These are phyloP conservation scores for Anoplius nigerrimus DNA, from an alignment of 2,888 invertebrate species.

Conservation along the genomic window DNA sequence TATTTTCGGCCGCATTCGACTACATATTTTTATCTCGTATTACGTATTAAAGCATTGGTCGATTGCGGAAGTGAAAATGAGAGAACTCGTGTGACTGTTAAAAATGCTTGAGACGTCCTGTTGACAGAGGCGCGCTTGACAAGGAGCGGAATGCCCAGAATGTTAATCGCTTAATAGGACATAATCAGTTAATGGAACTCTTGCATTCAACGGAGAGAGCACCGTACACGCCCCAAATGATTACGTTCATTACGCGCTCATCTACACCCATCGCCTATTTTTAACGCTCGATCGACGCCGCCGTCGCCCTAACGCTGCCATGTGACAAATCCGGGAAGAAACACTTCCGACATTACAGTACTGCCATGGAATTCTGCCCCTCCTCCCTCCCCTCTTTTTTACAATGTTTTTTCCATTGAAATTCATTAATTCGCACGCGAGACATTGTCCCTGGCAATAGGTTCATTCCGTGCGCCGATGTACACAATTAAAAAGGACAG, in stretches of 20 bases:
- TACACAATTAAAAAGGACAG: neutral
- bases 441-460: neutral
- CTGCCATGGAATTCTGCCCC: no score
- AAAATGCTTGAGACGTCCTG: no score
- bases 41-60: no score
- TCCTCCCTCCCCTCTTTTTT: no score
- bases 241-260: slow-evolving; percentile 10
- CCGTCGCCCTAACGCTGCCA: slow-evolving; percentile 15
- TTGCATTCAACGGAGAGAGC: slow-evolving; percentile 45
- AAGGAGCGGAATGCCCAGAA: slow-evolving; percentile 58
- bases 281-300: slow-evolving; percentile 16
- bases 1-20: no score
- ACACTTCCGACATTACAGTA: no score
- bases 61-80: no score
- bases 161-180: slow-evolving; percentile 66
- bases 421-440: neutral
- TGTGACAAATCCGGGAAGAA: no score
- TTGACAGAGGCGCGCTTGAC: no score
- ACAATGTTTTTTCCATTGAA: neutral
- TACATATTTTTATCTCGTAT: no score
- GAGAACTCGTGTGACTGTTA: no score
- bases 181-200: slow-evolving; percentile 63
- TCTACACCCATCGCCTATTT: slow-evolving; percentile 17
- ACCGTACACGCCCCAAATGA: slow-evolving; percentile 29
- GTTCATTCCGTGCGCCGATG: neutral